A percentile compares a stretch with the other conserved stretches of the same genome.
Evolutionary conservation across 2,113 vertebrate genomes (phyloP).

Genomic region (Cyanoliseus patagonus): DNA sequence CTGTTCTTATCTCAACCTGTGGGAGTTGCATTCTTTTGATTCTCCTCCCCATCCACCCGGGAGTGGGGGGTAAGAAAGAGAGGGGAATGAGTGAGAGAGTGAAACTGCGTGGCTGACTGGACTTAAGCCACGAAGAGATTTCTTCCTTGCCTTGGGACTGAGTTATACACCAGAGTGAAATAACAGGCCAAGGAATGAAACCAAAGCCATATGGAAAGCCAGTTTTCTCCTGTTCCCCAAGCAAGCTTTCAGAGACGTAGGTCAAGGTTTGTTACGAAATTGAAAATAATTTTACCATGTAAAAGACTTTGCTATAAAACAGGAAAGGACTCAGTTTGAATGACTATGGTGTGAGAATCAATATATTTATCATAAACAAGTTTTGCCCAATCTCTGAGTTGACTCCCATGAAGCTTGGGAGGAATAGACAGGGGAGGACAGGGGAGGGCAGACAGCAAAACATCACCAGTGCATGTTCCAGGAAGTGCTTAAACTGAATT

Average conservation of each 20-base stretch:
- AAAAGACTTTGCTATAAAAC: neutral
- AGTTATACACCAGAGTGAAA: neutral
- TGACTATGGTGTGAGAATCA: neutral
- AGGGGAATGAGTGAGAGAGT: no score
- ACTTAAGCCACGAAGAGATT: neutral
- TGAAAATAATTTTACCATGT: neutral
- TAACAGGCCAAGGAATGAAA: neutral
- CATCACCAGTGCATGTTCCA: neutral
- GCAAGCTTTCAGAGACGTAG: neutral
- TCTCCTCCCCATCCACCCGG: no score
- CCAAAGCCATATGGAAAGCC: neutral
- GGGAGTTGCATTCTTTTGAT: no score
- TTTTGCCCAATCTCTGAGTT: neutral
- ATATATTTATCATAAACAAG: neutral
- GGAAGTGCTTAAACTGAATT: neutral
- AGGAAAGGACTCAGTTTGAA: neutral
- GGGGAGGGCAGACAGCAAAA: rapidly evolving
- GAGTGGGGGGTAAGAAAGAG: no score
- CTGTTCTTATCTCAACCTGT: no score
- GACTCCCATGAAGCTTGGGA: neutral
- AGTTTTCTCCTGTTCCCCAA: neutral
- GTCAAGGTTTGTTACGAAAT: neutral
- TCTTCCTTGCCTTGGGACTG: neutral
- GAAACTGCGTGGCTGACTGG: no score
- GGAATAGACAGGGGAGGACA: neutral